Base-by-base conservation (phyloP, 1,140 invertebrate species). In the Cyclina sinensis region DNA sequence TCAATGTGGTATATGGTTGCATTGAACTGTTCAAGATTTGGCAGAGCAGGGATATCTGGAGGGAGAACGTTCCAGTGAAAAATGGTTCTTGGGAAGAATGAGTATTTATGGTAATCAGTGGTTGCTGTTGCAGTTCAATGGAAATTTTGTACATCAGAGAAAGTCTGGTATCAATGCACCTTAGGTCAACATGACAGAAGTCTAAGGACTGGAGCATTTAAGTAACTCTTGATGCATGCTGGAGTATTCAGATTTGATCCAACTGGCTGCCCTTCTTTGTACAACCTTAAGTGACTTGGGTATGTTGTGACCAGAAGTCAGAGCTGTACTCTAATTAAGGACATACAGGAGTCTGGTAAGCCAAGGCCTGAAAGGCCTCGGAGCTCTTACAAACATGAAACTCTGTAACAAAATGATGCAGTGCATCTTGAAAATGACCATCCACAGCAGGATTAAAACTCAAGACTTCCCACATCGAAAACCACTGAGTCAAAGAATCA, bases 271-370 rank as follows among this genome's bases (percentile, higher is more conserved):
- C 27, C 74, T 79, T 32, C 74, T 79, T 32, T 79, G 51, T 7
- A 81, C 21, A 35, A 1, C 12, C 30, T 81, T 54, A 59, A 81
- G 59, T 59, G 5, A 24, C 37, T 81, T 84, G 62, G 57, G 79
- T 62, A 32, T 81, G 35, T 24, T 54, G 79, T 21, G 57, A 81
- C 79, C 57, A 81, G 16, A 84, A 3, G 11, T 30, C 14, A 43
- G 81, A 84, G 30, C 37, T 30, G 32, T 84, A 68, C 73, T 84
- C 59, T 2, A 84, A 39, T 21, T 84, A 65, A 35, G 80, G 80
- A 39, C 62, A 1, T 4, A 84, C 62, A 24, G 73, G 43, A 7
- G 65, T 84, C 65, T 84, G 59, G 32, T 70, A 84, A 46, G 81
- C 59, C 30, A 48, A 27, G 59, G 43, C 2, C 65, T 84, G 70